Conservation (phyloP, 2,113 vertebrate species). For the Boleophthalmus pectinirostris region DNA sequence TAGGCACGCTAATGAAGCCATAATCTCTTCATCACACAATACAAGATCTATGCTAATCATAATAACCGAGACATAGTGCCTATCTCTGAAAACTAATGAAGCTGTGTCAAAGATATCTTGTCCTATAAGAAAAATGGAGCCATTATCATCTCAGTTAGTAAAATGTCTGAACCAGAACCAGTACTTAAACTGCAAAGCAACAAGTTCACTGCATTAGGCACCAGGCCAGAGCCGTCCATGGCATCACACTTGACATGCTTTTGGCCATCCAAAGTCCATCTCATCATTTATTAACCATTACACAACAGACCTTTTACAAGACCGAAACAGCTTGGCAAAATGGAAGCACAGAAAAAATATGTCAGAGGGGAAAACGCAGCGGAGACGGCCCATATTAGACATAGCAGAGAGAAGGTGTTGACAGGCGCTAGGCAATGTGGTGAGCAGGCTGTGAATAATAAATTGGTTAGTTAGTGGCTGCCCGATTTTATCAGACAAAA, state of each 20-base stretch:
- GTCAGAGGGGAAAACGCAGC: conserved; percentile 2
- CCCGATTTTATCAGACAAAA: conserved; percentile 37
- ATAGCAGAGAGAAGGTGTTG: conserved; percentile 34
- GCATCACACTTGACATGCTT: conserved; percentile 45
- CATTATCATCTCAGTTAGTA: conserved; percentile 8
- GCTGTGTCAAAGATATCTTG: not conserved
- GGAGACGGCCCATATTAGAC: conserved; percentile 35
- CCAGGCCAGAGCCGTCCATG: conserved; percentile 32
- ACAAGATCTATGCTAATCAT: conserved; percentile 9
- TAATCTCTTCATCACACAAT: not conserved
- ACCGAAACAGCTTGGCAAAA: conserved; percentile 18
- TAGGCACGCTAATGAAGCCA: not conserved
- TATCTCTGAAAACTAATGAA: not conserved
- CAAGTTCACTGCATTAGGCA: conserved; percentile 57
- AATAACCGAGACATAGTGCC: not conserved
- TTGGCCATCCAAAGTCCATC: conserved; percentile 24
- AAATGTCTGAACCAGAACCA: conserved; percentile 10
- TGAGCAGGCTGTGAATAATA: conserved; percentile 53
- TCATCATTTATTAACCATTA: conserved; percentile 63
- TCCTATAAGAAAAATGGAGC: conserved; percentile 15
- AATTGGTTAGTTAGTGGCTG: conserved; percentile 49
- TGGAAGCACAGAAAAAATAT: conserved; percentile 23
- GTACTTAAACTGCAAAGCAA: conserved; percentile 26
- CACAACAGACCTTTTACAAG: conserved; percentile 59
- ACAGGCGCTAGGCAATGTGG: conserved; percentile 41